phyloP scores from a whole-genome alignment of 1,140 invertebrate species.

The Centruroides vittatus region DNA sequence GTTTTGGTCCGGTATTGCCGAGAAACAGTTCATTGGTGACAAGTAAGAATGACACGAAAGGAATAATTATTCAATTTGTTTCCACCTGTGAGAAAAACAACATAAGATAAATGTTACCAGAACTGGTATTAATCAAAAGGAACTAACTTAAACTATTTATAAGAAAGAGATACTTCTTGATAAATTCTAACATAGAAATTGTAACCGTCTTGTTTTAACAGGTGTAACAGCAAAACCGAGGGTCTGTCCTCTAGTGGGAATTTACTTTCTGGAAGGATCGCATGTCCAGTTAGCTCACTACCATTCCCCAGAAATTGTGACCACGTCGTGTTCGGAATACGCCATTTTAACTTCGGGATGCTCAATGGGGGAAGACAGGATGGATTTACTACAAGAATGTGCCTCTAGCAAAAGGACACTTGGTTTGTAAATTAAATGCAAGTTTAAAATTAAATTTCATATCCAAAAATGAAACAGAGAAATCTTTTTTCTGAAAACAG shows the following conservation, averaged over 20 bases:
- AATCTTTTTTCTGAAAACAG: conserved; percentile 31
- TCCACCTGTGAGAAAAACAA: no score
- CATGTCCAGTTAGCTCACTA: neutral
- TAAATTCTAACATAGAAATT: no score
- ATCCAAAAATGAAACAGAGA: neutral
- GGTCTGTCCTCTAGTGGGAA: conserved; percentile 12
- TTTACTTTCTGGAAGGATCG: conserved; percentile 9
- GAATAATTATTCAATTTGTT: no score
- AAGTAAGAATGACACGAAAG: no score
- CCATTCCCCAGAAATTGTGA: no score
- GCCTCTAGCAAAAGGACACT: neutral
- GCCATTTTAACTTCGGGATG: conserved; percentile 10
- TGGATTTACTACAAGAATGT: conserved; percentile 12
- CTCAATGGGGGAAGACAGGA: conserved; percentile 6
- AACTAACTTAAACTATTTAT: neutral
- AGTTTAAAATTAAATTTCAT: neutral
- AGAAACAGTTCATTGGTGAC: no score
- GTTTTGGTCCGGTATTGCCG: no score
- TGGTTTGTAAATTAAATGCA: neutral
- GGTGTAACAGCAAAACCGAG: conserved; percentile 5
- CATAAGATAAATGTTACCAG: no score
- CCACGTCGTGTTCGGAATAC: conserved; percentile 1
- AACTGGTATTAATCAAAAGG: no score
- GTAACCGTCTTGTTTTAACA: neutral
- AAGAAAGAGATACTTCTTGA: no score